Evolutionary conservation across 2,888 invertebrate genomes (phyloP), one percentile per base, ranked within the genome.

Genomic region (Plebejus argus): DNA sequence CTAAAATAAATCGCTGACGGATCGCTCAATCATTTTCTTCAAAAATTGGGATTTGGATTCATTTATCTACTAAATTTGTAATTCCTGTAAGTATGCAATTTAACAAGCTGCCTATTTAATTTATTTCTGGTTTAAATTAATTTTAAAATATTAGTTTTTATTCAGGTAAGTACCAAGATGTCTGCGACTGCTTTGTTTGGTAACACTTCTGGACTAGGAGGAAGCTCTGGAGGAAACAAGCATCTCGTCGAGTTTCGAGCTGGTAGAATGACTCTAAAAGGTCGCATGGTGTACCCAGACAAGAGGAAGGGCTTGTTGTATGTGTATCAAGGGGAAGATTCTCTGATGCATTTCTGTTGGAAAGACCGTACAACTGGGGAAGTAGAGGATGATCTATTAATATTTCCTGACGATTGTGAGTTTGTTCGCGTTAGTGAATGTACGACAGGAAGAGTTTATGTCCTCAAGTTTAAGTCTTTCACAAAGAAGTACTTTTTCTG

Each of bases 311-410:
- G 99, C 6, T 94, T 98, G 45, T 95, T 99, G 18, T 99, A 99
- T 88, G 96, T 99, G 78, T 98, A 98, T 88, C 99, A 99, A 90
- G 98, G 98, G 77, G 99, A 99, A 83, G 99, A 99, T 91, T 98
- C 98, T 0, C 83, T 99, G 78, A 99, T 99, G 97, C 99, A 99
- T 92, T 99, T 99, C 88, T 99, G 99, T 90, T 99, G 99, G 99
- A 99, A 99, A 93, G 99, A 99, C 92, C 96, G 99, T 75, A 97
- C 97, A 71, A 96, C 97, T 72, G 98, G 99, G 77, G 96, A 97
- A 82, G 97, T 98, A 15, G 99, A 99, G 93, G 99, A 99, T 92
- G 99, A 99, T 92, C 94, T 99, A 80, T 98, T 99, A 78, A 99
- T 99, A 83, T 99, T 99, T 85, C 99, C 99, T 7, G 99, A 99